Conservation (phyloP, 2,888 invertebrate genomes). For the Coleophora flavipennella region DNA sequence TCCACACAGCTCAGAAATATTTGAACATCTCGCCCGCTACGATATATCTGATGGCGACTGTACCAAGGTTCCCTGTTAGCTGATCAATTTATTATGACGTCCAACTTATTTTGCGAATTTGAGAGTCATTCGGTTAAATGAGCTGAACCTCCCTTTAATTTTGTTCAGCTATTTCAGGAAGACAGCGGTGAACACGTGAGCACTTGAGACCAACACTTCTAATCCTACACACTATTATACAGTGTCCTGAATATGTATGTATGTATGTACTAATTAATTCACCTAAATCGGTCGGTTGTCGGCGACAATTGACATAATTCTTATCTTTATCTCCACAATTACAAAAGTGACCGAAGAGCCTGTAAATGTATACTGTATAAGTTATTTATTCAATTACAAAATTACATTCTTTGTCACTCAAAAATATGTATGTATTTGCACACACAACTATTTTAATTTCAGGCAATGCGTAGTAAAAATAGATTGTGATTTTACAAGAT, state of each 20-base stretch:
- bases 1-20: no score
- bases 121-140: no score
- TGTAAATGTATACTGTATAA: constrained; percentile 46
- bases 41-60: no score
- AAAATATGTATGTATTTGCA: no score
- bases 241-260: no score
- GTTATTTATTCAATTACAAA: constrained; percentile 43
- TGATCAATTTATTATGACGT: no score
- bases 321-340: constrained; percentile 54
- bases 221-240: constrained; percentile 11
- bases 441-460: constrained; percentile 29
- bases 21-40: no score
- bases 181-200: constrained; percentile 69
- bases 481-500: constrained; percentile 29
- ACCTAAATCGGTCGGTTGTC: constrained; percentile 22
- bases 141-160: no score
- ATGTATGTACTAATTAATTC: constrained; percentile 1
- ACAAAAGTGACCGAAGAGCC: constrained; percentile 64
- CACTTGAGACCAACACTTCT: constrained; percentile 33
- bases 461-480: constrained; percentile 51
- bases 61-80: no score
- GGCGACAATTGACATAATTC: constrained; percentile 49
- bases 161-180: no score
- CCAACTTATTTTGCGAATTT: no score
- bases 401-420: constrained; percentile 33